phyloP scores from a whole-genome alignment of 2,797 vertebrate genomes.

The Odontamblyopus lacepedii region DNA sequence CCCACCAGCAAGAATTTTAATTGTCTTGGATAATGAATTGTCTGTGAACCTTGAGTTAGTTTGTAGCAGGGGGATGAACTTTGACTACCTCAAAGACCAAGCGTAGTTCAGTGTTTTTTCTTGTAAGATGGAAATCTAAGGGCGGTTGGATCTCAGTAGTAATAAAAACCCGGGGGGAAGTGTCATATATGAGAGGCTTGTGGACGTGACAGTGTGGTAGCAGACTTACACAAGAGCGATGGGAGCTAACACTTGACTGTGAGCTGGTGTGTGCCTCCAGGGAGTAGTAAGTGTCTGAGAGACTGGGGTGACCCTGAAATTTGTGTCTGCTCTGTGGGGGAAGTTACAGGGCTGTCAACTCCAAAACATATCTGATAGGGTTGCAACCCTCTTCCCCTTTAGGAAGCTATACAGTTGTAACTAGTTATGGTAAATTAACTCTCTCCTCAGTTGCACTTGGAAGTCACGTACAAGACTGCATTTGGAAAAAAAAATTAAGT shows the following conservation, averaged over 20 bases:
- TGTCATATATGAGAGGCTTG: conserved; percentile 42
- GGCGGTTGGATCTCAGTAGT: conserved; percentile 39
- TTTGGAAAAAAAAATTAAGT: no score
- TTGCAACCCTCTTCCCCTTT: background rate
- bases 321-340: conserved; percentile 23
- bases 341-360: conserved; percentile 22
- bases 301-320: conserved; percentile 32
- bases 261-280: conserved; percentile 36
- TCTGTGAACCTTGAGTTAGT: conserved; percentile 54
- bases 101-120: conserved; percentile 1
- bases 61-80: conserved; percentile 40
- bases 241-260: conserved; percentile 30
- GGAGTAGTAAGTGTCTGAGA: conserved; percentile 63
- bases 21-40: conserved; percentile 51
- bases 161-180: conserved; percentile 31
- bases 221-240: conserved; percentile 38
- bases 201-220: conserved; percentile 54
- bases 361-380: conserved; percentile 24
- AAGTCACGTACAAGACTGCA: no score
- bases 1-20: conserved; percentile 38
- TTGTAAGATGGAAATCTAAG: conserved; percentile 36
- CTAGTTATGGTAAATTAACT: no score
- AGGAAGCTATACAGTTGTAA: background rate
- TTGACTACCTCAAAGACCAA: conserved; percentile 54
- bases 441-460: no score